Percentiles rank a stretch among this genome's conserved stretches.
These are phyloP conservation scores for Scelioninae gen. 2 DNA, from an alignment of 2,888 invertebrate species.

Conservation along the genomic window DNA sequence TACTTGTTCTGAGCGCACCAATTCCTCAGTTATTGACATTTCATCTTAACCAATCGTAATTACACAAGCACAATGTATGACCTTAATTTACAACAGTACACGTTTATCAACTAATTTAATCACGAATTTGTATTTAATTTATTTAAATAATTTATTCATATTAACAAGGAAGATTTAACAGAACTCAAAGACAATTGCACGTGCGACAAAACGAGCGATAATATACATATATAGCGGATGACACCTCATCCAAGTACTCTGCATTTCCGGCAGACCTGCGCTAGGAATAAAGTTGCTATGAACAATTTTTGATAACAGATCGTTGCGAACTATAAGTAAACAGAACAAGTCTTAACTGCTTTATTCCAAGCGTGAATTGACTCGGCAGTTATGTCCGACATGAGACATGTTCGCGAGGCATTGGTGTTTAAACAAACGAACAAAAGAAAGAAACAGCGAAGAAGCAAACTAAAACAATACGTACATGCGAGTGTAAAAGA, in stretches of 20 bases:
- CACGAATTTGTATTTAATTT: conserved; percentile 10
- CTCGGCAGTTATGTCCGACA: not conserved
- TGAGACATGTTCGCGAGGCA: conserved; percentile 14
- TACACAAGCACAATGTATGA: conserved; percentile 16
- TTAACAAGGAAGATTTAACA: conserved; percentile 10
- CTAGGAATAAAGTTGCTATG: not conserved
- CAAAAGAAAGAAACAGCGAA: conserved; percentile 3
- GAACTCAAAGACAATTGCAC: conserved; percentile 22
- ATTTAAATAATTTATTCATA: conserved; percentile 10
- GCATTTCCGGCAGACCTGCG: not conserved
- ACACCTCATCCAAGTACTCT: not conserved
- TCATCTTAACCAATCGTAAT: conserved; percentile 6
- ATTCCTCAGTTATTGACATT: too few species aligned
- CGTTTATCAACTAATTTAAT: conserved; percentile 2
- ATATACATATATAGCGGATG: not conserved
- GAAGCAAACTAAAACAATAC: conserved; percentile 1
- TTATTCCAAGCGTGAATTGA: too few species aligned
- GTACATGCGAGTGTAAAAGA: conserved; percentile 7
- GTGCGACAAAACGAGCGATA: not conserved
- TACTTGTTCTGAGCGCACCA: too few species aligned
- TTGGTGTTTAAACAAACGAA: conserved; percentile 20
- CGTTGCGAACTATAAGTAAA: too few species aligned
- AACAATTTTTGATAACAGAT: too few species aligned
- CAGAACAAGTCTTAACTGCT: not conserved
- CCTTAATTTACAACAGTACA: not conserved